These are phyloP conservation scores for Ictalurus furcatus DNA, from an alignment of 2,113 vertebrate genomes.

Conservation along the genomic window DNA sequence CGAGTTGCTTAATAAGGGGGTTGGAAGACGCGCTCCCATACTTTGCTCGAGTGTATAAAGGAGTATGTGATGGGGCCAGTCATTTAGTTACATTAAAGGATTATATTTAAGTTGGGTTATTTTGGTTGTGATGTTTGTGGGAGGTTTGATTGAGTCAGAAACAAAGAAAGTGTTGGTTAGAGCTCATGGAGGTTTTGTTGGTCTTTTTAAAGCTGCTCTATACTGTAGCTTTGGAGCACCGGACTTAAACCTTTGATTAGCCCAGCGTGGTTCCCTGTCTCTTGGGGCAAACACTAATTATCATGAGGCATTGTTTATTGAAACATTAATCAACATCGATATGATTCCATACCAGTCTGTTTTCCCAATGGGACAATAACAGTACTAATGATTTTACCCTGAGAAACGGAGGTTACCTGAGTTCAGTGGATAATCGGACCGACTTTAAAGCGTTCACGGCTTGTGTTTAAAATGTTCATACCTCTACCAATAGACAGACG, in stretches of 20 bases:
- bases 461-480: not conserved
- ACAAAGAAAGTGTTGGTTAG: not conserved
- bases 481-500: not conserved
- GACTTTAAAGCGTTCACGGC: not conserved
- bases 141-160: conserved; percentile 22
- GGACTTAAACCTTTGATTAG: conserved; percentile 55
- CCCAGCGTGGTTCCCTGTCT: conserved; percentile 50
- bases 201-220: conserved; percentile 19
- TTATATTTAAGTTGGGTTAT: conserved; percentile 38
- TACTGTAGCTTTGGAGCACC: not conserved
- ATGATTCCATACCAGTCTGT: not conserved
- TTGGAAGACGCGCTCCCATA: not conserved
- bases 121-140: not conserved
- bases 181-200: not conserved
- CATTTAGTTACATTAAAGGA: conserved; percentile 52
- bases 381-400: conserved; percentile 1
- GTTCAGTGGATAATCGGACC: not conserved
- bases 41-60: conserved; percentile 34
- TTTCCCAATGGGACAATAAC: not conserved
- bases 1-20: conserved; percentile 36
- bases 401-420: not conserved
- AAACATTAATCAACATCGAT: conserved; percentile 52
- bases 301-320: conserved; percentile 59
- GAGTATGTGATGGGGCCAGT: conserved; percentile 36
- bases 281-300: conserved; percentile 54